Evolutionary conservation across 2,797 vertebrate genomes (phyloP), one percentile per base, ranked within the genome.

Genomic region (Pelodytes ibericus): DNA sequence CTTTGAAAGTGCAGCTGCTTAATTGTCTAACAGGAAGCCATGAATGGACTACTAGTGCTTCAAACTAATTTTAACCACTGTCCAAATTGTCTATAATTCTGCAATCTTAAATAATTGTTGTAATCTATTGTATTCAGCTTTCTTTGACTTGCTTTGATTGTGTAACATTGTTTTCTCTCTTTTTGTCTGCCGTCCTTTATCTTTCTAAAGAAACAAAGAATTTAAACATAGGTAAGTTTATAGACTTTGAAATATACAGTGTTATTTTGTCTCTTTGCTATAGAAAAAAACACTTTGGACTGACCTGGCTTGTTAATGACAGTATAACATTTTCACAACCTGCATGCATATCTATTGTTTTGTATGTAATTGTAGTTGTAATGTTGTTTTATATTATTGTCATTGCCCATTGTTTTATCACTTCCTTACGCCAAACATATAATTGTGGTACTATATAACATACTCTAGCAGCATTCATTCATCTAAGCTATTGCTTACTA

Each of bases 171-270:
- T 89, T 90, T 90, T 88, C 88, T 89, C 88, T 89, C 87, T 72
- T 74, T 67, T 72, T 72, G 16, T 75, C 53, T 68, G 39, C 56
- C 25, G 24, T 67, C 85, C 86, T 89, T 87, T 89, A 88, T 91
- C 91, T 91, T 88, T 84, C 87, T 86, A 90, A 93, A 99, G 98
- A 94, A 99, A 99, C 94, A 99, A 99, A 94, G 98, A 99, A 90
- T 99, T 99, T 94, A 94, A 98, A 92, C 97, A 99, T 95, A 99
- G 98, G 97, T 99, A 91, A 96, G 95, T 88, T 73, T 41, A 60
- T 49, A 41, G 10, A 31, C n/a, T 60, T 51, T 57, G 30, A 51
- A 72, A 18, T 3, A n/a, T 20, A 44, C 57, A 68, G 86, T 85
- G 81, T 81, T 88, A 6, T 53, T 2, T 53, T 53, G 87, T 39